Percentiles rank a stretch among this genome's conserved stretches.
These are phyloP conservation scores for Drosophila nasuta DNA, from an alignment of 1,140 invertebrate species.

Conservation along the genomic window DNA sequence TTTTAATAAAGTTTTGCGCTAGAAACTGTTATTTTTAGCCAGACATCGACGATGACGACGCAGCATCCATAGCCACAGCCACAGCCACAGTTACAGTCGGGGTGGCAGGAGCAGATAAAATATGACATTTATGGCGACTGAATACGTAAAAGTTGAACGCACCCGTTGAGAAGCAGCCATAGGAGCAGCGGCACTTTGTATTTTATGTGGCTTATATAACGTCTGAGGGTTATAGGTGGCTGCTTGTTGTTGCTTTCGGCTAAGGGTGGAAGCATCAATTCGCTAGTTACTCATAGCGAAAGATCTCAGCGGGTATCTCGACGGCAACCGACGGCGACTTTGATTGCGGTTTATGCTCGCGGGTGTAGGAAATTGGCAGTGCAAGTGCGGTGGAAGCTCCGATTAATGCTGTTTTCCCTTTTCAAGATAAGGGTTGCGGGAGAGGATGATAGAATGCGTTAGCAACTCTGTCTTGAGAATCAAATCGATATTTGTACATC, in stretches of 20 bases:
- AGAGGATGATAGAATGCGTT: not conserved
- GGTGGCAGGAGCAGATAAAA: slow-evolving; percentile 64
- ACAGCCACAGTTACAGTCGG: slow-evolving; percentile 8
- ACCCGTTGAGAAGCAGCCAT: slow-evolving; percentile 56
- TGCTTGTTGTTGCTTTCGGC: too few relatives aligned
- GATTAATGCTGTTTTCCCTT: slow-evolving; percentile 15
- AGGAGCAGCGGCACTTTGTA: slow-evolving; percentile 49
- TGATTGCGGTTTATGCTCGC: slow-evolving; percentile 61
- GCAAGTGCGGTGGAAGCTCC: slow-evolving; percentile 15
- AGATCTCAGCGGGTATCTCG: slow-evolving; percentile 14
- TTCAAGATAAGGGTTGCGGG: not conserved
- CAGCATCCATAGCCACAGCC: slow-evolving; percentile 2
- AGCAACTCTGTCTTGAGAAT: too few relatives aligned
- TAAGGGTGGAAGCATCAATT: slow-evolving; percentile 13
- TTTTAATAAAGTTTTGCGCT: slow-evolving; percentile 77
- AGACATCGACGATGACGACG: slow-evolving; percentile 22
- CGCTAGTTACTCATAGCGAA: slow-evolving; percentile 5
- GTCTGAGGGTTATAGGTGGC: slow-evolving; percentile 7
- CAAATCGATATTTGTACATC: too few relatives aligned
- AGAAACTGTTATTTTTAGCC: slow-evolving; percentile 78
- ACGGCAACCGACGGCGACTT: slow-evolving; percentile 44
- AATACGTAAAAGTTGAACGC: slow-evolving; percentile 78
- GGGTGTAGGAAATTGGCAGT: slow-evolving; percentile 37
- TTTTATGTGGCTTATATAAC: slow-evolving; percentile 70
- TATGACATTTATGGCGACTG: slow-evolving; percentile 78